Evolutionary conservation across 2,113 vertebrate species (phyloP).

Genomic region (Lampris incognitus): DNA sequence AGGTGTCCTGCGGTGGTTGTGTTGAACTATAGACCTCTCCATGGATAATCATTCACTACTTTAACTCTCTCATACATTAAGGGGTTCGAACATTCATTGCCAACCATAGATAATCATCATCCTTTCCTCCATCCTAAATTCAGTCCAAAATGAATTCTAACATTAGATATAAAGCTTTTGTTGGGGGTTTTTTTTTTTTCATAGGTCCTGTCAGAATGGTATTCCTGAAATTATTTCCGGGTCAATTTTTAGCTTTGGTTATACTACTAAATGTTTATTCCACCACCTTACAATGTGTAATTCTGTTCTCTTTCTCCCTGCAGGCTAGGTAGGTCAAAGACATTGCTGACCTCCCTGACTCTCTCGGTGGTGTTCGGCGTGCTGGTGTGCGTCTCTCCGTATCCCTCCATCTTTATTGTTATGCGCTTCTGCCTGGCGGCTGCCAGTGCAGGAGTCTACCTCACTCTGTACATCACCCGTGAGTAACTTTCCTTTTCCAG

Average conservation of each 20-base stretch:
- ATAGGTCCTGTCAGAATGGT: no score
- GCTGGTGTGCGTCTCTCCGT: slow-evolving; percentile 87
- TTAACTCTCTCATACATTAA: no score
- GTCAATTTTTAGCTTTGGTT: no score
- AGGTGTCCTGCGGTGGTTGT: no score
- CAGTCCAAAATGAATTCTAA: no score
- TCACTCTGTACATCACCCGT: slow-evolving; percentile 89
- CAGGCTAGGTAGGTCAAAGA: slow-evolving; percentile 86
- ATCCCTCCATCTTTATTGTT: slow-evolving; percentile 86
- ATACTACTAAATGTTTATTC: background rate
- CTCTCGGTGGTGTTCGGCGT: slow-evolving; percentile 88
- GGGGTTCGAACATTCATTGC: no score
- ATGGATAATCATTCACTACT: no score
- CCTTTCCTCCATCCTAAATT: no score
- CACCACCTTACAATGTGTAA: background rate
- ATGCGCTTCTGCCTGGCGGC: slow-evolving; percentile 89
- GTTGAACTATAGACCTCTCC: no score
- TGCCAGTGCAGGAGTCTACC: slow-evolving; percentile 85
- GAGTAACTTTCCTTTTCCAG: slow-evolving; percentile 67
- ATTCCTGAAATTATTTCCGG: no score
- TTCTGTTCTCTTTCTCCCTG: slow-evolving; percentile 9
- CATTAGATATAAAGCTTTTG: no score
- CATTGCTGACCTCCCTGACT: slow-evolving; percentile 85
- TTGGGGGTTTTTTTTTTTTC: background rate
- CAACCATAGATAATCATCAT: no score